phyloP scores from a whole-genome alignment of 2,113 vertebrate species.

The Platanista minor region DNA sequence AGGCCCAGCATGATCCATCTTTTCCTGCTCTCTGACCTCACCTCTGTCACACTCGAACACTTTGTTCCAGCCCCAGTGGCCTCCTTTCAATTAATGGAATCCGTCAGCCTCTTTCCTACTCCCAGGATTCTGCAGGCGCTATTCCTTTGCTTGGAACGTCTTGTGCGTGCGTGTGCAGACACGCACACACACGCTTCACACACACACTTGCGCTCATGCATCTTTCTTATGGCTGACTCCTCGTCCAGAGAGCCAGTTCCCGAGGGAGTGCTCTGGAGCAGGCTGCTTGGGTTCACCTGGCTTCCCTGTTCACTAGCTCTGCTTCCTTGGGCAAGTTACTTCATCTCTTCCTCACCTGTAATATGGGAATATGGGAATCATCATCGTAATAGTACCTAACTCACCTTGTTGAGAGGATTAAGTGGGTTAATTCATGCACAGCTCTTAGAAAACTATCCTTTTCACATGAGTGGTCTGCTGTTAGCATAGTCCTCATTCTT shows the following conservation, averaged over 20 bases:
- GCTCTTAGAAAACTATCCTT: neutral
- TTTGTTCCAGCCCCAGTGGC: neutral
- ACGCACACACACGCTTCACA: neutral
- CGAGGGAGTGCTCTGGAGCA: neutral
- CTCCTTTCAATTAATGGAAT: neutral
- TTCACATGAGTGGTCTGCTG: neutral
- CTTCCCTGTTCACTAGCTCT: neutral
- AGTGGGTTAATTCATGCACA: neutral
- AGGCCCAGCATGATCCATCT: neutral
- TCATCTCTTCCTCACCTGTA: neutral
- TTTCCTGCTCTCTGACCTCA: neutral
- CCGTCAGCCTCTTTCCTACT: neutral
- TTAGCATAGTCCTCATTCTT: neutral
- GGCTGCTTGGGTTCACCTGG: neutral
- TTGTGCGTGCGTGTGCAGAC: rapidly evolving
- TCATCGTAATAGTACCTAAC: neutral
- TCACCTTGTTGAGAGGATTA: neutral
- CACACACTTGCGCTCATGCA: neutral
- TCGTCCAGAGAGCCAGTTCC: neutral
- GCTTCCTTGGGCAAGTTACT: neutral
- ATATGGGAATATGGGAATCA: neutral
- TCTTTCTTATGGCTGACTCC: neutral
- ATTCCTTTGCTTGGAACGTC: neutral
- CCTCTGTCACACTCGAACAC: neutral
- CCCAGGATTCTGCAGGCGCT: neutral